phyloP scores from a whole-genome alignment of 2,888 invertebrate genomes.

The Pseudococcus jackbeardsleyi region DNA sequence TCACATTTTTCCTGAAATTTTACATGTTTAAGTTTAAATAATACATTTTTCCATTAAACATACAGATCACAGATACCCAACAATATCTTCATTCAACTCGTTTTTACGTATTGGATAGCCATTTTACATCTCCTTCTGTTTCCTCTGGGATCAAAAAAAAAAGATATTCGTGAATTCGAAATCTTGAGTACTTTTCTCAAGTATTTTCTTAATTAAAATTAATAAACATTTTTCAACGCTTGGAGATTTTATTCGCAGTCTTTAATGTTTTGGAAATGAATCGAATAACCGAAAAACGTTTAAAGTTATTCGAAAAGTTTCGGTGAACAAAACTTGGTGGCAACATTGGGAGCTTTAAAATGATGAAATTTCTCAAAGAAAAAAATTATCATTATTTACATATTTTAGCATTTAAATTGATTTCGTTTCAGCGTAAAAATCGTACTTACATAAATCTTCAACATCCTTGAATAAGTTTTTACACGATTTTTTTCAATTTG shows the following conservation, averaged over 20 bases:
- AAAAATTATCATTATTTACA: constrained; percentile 40
- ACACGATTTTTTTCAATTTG: background rate
- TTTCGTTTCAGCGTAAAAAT: background rate
- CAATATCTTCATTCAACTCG: no score
- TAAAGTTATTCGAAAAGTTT: constrained; percentile 21
- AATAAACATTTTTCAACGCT: background rate
- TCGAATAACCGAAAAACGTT: constrained; percentile 3
- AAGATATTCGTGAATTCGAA: background rate
- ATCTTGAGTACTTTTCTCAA: background rate
- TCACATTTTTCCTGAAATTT: no score
- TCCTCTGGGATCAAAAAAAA: no score
- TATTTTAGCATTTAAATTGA: constrained; percentile 52
- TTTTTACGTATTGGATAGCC: no score
- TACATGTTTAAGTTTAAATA: no score
- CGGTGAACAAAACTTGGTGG: background rate
- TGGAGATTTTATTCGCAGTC: background rate
- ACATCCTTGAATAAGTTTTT: background rate
- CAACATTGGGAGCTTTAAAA: constrained; percentile 3
- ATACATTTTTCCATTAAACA: no score
- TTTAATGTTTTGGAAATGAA: background rate
- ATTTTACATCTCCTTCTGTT: no score
- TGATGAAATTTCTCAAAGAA: constrained; percentile 27
- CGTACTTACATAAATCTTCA: background rate
- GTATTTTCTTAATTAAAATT: background rate
- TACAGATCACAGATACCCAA: no score